Evolutionary conservation across 2,888 invertebrate genomes (phyloP).

Genomic region (Piscicola geometra): DNA sequence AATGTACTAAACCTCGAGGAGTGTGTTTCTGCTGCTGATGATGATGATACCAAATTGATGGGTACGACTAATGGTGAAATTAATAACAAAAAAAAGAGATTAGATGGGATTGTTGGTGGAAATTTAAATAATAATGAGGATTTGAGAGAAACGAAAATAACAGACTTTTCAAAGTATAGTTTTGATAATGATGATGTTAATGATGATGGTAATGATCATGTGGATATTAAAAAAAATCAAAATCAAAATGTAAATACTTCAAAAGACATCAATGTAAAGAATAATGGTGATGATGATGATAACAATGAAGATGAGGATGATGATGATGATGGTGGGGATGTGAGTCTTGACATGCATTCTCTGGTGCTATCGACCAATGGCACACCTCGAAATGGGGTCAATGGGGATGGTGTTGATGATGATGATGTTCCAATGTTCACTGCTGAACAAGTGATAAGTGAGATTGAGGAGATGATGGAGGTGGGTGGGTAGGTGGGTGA

Average conservation of each 20-base stretch:
- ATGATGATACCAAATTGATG: too few relatives aligned
- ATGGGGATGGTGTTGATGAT: conserved; percentile 62
- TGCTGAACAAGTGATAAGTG: conserved; percentile 91
- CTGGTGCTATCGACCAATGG: conserved; percentile 21
- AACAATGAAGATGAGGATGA: not conserved
- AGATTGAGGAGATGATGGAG: conserved; percentile 97
- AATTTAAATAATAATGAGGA: too few relatives aligned
- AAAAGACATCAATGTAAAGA: too few relatives aligned
- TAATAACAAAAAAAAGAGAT: too few relatives aligned
- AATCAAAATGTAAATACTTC: too few relatives aligned
- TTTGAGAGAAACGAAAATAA: too few relatives aligned
- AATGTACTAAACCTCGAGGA: not conserved
- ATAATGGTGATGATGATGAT: not conserved
- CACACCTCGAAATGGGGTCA: conserved; percentile 55
- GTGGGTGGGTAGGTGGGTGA: conserved; percentile 61
- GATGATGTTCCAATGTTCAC: conserved; percentile 78
- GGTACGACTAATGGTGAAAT: too few relatives aligned
- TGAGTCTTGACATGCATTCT: conserved; percentile 24
- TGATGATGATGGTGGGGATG: not conserved
- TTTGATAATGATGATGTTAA: too few relatives aligned
- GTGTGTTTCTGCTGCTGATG: too few relatives aligned
- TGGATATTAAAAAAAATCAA: not conserved
- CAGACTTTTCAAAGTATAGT: too few relatives aligned
- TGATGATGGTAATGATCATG: not conserved
- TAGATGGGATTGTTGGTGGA: too few relatives aligned